Evolutionary conservation across 2,888 invertebrate genomes (phyloP).

Genomic region (Lasioglossum calceatum): DNA sequence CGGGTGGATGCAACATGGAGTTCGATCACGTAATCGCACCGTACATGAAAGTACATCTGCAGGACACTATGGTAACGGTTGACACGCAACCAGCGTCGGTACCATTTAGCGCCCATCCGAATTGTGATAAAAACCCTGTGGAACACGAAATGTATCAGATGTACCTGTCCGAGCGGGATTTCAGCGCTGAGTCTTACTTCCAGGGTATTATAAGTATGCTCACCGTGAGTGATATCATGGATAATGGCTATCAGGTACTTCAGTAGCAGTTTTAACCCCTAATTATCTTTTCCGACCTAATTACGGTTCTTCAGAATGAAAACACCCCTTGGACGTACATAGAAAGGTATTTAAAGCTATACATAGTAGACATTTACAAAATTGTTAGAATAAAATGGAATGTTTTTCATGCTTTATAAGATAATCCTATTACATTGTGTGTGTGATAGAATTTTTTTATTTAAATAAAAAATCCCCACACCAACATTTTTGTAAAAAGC

Average conservation of each 20-base stretch:
- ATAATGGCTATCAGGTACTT: slow-evolving; percentile 86
- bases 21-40: slow-evolving; percentile 87
- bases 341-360: too few species aligned
- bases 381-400: too few species aligned
- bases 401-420: too few species aligned
- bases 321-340: too few species aligned
- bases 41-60: slow-evolving; percentile 85
- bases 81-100: slow-evolving; percentile 86
- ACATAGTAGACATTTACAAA: too few species aligned
- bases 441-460: too few species aligned
- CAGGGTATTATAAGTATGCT: slow-evolving; percentile 87
- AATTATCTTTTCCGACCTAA: background rate
- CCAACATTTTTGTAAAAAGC: background rate
- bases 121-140: slow-evolving; percentile 82
- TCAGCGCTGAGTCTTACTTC: slow-evolving; percentile 87
- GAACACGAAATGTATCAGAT: slow-evolving; percentile 87
- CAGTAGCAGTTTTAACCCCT: background rate
- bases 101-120: slow-evolving; percentile 70
- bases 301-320: background rate
- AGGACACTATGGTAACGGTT: slow-evolving; percentile 85
- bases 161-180: slow-evolving; percentile 87
- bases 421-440: too few species aligned
- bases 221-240: slow-evolving; percentile 85
- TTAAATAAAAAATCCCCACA: background rate
- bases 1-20: slow-evolving; percentile 92